Percentiles rank a stretch among this genome's conserved stretches.
These are phyloP conservation scores for Melanargia galathea DNA, from an alignment of 2,888 invertebrate genomes.

Conservation along the genomic window DNA sequence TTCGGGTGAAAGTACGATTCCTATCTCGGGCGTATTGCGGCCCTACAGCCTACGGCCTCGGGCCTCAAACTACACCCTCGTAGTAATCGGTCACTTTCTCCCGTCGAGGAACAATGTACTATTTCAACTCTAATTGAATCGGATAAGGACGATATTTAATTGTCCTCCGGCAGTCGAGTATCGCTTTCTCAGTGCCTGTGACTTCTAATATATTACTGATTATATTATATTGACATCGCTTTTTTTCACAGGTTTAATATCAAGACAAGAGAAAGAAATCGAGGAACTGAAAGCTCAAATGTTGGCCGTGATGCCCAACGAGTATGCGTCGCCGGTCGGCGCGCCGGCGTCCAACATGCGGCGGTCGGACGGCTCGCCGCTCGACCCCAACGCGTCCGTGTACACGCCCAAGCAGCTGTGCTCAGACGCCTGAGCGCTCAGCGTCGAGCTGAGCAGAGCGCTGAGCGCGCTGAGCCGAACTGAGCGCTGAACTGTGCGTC, in stretches of 20 bases:
- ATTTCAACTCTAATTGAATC: background rate
- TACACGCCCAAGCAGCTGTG: constrained; percentile 90
- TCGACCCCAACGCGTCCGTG: constrained; percentile 95
- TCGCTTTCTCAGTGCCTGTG: too few relatives aligned
- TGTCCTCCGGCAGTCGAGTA: background rate
- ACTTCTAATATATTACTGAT: background rate
- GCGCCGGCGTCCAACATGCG: constrained; percentile 58
- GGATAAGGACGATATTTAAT: background rate
- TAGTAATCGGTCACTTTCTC: too few relatives aligned
- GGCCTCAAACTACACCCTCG: too few relatives aligned
- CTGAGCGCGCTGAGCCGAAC: too few relatives aligned
- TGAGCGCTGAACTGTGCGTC: too few relatives aligned
- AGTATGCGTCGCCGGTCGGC: constrained; percentile 59
- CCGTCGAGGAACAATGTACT: too few relatives aligned
- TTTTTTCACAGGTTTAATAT: constrained; percentile 85
- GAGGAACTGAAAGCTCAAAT: constrained; percentile 96
- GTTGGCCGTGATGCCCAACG: constrained; percentile 94
- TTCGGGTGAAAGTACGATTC: too few relatives aligned
- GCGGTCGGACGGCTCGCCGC: constrained; percentile 63
- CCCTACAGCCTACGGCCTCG: too few relatives aligned
- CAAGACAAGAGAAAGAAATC: constrained; percentile 94
- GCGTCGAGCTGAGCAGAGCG: too few relatives aligned
- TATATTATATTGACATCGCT: background rate
- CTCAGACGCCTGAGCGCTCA: constrained; percentile 61
- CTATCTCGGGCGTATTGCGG: too few relatives aligned